Evolutionary conservation across 2,113 vertebrate species (phyloP), one percentile per base, ranked within the genome.

Genomic region (Microcebus lehilahytsara): DNA sequence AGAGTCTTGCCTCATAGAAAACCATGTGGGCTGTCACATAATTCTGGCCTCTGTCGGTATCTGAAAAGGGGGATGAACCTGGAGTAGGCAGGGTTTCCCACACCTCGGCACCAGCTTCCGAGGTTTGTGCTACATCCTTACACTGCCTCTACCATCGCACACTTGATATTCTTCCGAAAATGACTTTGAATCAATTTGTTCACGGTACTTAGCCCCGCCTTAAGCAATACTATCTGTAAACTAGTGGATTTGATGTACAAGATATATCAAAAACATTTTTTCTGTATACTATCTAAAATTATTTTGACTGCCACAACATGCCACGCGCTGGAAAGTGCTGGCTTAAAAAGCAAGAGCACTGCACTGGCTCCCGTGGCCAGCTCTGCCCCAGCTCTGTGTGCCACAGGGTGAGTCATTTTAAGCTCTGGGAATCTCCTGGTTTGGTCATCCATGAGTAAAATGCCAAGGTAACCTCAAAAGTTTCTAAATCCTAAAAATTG

Each of bases 201-300:
- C 64, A n/a, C 30, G 34, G 60, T 51, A 56, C 46, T 46, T 69
- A 53, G 51, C 11, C 20, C 91, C 42, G 30, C 23, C 14, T 2
- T 85, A 88, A 46, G 79, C n/a, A 77, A 60, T 34, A 23, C n/a
- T n/a, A 58, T 80, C 64, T 93, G 60, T 62, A 69, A 87, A 93
- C 40, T 2, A 19, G 40, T 85, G 40, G 42, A 11, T 88, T n/a
- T 51, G 75, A 46, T 20, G 12, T 40, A 40, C 17, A 16, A 77
- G 19, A 46, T 62, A 12, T 34, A 37, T 78, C 40, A 56, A 71
- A 89, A 80, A 27, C 9, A 53, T 53, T 62, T 74, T 72, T 72
- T 96, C 84, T 78, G 3, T n/a, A 37, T 32, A 37, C 6, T 2
- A 46, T 10, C 86, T 49, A 32, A 37, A 64, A 72, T 49, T 20